phyloP scores from a whole-genome alignment of 2,113 vertebrate species.

The Physeter macrocephalus region DNA sequence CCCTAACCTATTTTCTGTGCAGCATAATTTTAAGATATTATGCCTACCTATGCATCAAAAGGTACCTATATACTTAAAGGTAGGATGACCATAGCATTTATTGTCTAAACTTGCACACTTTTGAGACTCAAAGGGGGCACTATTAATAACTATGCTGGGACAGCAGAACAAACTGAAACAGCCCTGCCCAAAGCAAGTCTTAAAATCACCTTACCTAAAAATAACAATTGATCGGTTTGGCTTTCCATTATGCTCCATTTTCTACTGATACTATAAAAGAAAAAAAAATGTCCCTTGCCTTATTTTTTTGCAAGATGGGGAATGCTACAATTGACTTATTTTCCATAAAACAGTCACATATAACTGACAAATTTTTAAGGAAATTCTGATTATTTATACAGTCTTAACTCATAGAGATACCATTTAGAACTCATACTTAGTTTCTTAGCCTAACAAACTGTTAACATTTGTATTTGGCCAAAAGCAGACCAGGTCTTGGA shows the following conservation, averaged over 20 bases:
- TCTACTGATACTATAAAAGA: background rate
- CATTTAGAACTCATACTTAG: background rate
- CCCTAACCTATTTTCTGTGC: background rate
- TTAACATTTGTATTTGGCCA: conserved; percentile 25
- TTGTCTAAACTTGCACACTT: background rate
- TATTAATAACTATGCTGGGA: background rate
- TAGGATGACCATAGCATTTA: background rate
- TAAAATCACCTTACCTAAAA: background rate
- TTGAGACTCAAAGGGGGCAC: background rate
- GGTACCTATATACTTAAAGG: background rate
- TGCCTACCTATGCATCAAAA: background rate
- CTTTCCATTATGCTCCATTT: background rate
- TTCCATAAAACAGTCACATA: background rate
- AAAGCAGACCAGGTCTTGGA: conserved; percentile 36
- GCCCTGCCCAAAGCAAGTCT: background rate
- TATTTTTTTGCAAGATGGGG: background rate
- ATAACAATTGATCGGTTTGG: background rate
- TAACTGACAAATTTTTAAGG: background rate
- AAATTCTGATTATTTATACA: background rate
- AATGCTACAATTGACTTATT: background rate
- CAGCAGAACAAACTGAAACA: background rate
- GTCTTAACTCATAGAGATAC: background rate
- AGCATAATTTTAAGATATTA: background rate
- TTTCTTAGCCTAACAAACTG: background rate
- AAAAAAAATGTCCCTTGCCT: background rate